Evolutionary conservation across 2,797 vertebrate species (phyloP).

Genomic region (Pantherophis vulpinus): DNA sequence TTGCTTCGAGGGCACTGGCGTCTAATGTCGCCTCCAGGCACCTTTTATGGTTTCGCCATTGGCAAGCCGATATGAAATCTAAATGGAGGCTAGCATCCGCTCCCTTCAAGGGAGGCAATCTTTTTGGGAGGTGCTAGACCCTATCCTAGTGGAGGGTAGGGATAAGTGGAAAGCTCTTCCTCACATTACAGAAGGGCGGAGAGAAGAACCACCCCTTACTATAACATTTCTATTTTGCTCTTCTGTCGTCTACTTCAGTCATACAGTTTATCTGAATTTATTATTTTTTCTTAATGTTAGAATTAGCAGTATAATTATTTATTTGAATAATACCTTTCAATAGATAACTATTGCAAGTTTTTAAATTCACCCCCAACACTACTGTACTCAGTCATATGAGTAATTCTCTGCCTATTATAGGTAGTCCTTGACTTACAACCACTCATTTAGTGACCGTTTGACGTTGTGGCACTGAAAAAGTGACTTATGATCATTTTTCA

Average conservation of each 20-base stretch:
- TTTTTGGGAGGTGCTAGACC: too few species aligned
- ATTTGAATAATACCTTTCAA: slow-evolving; percentile 29
- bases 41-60: too few species aligned
- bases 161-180: too few species aligned
- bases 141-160: too few species aligned
- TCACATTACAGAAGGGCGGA: too few species aligned
- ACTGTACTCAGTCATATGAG: slow-evolving; percentile 30
- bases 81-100: too few species aligned
- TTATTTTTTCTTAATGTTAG: background rate
- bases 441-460: background rate
- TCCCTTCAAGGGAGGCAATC: too few species aligned
- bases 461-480: background rate
- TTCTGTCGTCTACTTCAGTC: background rate
- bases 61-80: too few species aligned
- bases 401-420: slow-evolving; percentile 38
- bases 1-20: too few species aligned
- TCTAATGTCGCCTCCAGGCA: too few species aligned
- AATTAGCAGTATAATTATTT: background rate
- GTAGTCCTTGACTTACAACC: background rate
- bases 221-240: background rate
- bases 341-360: background rate
- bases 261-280: background rate
- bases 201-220: too few species aligned
- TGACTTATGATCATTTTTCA: background rate
- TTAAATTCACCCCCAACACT: slow-evolving; percentile 27